Base-by-base conservation (phyloP, 1,140 invertebrate genomes). In the Colletes gigas region DNA sequence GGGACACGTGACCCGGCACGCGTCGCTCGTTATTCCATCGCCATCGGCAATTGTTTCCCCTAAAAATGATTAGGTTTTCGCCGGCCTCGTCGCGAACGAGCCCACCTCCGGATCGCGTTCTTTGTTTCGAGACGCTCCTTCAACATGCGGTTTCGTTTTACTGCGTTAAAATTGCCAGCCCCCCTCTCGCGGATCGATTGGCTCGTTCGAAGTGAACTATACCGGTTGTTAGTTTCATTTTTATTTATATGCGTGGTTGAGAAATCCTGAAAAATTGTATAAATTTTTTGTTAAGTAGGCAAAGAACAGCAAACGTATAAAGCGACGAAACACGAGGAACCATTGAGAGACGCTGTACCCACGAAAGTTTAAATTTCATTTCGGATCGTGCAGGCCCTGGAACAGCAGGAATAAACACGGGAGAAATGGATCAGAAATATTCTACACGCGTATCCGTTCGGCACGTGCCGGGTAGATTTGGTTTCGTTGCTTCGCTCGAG, bases 1-100 rank as follows among this genome's bases (percentile, higher is more conserved):
- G 68, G 68, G 89, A 63, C 90, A 91, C 90, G 90, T 87, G 90
- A 88, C 84, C 19, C 78, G 89, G 63, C 90, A 91, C 90, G 89
- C 90, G 90, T 39, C 88, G 65, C 83, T 91, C 90, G 88, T 91
- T 91, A 91, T 81, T 78, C 86, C 80, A 80, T 90, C 73, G 83
- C 81, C 83, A 76, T 73, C 71, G 82, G 73, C 80, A 74, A 91
- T 90, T 89, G 86, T 89, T 91, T 88, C 86, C 85, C 84, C 78
- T 70, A 72, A 81, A 90, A 89, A 85, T 83, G 69, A 89, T 88
- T 85, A 84, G 79, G 50, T 62, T 78, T 30, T 76, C 87, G 78
- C 68, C 47, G 50, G 39, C 76, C 72, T 75, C 8, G n/a, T 12
- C n/a, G n/a, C 62, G 54, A 30, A 72, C 47, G 44, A 41, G 15